Percentiles rank a stretch among this genome's conserved stretches.
Evolutionary conservation across 2,797 vertebrate species (phyloP).

Genomic region (Remorina albescens): DNA sequence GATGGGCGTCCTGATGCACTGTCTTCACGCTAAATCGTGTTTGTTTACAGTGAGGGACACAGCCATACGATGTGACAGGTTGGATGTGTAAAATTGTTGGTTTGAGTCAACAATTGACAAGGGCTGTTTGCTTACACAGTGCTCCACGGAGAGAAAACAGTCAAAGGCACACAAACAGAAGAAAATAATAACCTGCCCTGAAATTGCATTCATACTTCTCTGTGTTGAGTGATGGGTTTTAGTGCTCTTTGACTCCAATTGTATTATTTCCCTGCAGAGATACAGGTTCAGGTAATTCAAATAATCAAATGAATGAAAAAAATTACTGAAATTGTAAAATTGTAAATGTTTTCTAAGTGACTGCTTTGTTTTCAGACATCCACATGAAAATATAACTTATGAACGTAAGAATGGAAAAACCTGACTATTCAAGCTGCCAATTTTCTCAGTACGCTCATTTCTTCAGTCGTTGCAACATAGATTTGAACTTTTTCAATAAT

Average conservation of each 20-base stretch:
- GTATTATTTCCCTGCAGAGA: constrained; percentile 24
- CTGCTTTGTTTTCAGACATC: constrained; percentile 12
- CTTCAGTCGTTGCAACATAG: not conserved
- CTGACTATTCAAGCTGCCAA: not conserved
- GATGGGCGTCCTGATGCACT: constrained; percentile 46
- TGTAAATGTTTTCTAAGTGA: not conserved
- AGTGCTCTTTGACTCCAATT: constrained; percentile 43
- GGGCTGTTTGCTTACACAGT: constrained; percentile 31
- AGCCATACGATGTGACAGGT: constrained; percentile 46
- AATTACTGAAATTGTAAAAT: constrained; percentile 30
- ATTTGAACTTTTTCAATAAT: too few species aligned
- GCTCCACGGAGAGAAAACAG: constrained; percentile 2
- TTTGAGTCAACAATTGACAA: constrained; percentile 51
- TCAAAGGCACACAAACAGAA: constrained; percentile 23
- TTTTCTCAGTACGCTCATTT: not conserved
- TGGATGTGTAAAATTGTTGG: constrained; percentile 31
- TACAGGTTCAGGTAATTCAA: constrained; percentile 28
- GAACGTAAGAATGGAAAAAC: not conserved
- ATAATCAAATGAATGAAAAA: constrained; percentile 34
- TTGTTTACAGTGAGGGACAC: constrained; percentile 49
- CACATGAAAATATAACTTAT: not conserved
- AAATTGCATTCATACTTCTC: constrained; percentile 42
- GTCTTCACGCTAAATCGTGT: constrained; percentile 54
- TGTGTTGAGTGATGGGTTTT: constrained; percentile 21
- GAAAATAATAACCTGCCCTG: constrained; percentile 10